Evolutionary conservation across 2,113 vertebrate species (phyloP), one percentile per base, ranked within the genome.

Genomic region (Trematomus loennbergii): DNA sequence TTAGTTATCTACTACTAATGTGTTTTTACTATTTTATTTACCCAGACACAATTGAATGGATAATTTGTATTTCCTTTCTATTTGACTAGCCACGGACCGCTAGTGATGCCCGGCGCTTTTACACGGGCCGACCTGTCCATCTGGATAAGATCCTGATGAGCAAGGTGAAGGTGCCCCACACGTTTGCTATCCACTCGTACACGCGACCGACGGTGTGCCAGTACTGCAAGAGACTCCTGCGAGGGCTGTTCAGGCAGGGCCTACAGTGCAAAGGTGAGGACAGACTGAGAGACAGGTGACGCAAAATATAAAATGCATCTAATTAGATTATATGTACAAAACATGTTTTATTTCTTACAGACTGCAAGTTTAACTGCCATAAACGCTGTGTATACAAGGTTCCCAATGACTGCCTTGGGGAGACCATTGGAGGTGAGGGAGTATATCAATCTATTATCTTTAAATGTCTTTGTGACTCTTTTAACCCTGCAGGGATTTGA

Each of bases 341-440:
- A 20, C 43, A 25, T 70, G 2, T 76, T 85, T 57, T 48, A 62
- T 77, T 52, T 5, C 43, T 64, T 67, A 16, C 77, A 97, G 97
- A 97, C 78, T 97, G 97, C 92, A 97, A 97, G 87, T 97, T 97
- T 84, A 97, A 97, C 93, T 97, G 97, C 87, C 96, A 97, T 89
- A 97, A 97, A 75, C 95, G 97, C 49, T 97, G 97, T 1, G 96
- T 93, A 0, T 96, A 96, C 67, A 96, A 96, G 0, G 96, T 97
- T 75, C 96, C 96, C 57, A 97, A 97, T 2, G 96, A 97, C 89
- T 97, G 97, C 48, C 91, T 97, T 0, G 96, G 97, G 1, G 97
- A 97, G 64, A 95, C 95, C 0, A 93, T 95, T 0, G 97, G 93
- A 89, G 96, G 97, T 97, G 88, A 94, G 88, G 13, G 12, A 25